Base-by-base conservation (phyloP, 2,113 vertebrate species). In the Ascaphus truei region DNA sequence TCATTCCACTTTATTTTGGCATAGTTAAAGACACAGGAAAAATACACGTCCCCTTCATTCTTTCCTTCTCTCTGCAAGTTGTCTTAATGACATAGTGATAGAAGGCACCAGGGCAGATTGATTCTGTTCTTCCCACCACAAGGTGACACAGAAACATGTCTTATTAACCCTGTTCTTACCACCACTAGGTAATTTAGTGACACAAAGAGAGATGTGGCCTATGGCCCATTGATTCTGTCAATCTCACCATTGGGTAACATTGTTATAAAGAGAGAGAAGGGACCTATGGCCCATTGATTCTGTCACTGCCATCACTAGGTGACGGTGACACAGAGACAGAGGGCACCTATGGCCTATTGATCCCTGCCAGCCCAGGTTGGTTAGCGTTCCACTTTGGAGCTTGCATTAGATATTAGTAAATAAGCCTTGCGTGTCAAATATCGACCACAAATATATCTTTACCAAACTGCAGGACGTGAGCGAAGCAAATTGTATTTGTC, bases 291-390 rank as follows among this genome's bases (percentile, higher is more conserved):
- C 48, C 50, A 52, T 53, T 11, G 62, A 64, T 64, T 64, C 23
- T 52, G 31, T 64, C 23, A 37, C 1, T 37, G 13, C 31, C 15
- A 31, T 31, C 36, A 22, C 30, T 62, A 27, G 23, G 58, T 43
- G 39, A 31, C 30, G 15, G 31, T 58, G n/a, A n/a, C n/a, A 36
- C 16, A 13, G 27, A 67, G 33, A 62, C 56, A 67, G 57, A 55
- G 56, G 62, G 34, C 58, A 58, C 63, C 29, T 27, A 62, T 58
- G 37, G 34, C 34, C 62, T 66, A 26, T 65, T 66, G 34, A 43
- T 62, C 68, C 29, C 15, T 30, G 16, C 30, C 9, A 18, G n/a
- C 25, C 16, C 26, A 39, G 10, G n/a, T 50, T 41, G 47, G 51
- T 26, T 63, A 16, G 33, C 34, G 7, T 48, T 50, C 29, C 27